Conservation (phyloP, 2,797 vertebrate species). For the Melanotaenia pygmaea region DNA sequence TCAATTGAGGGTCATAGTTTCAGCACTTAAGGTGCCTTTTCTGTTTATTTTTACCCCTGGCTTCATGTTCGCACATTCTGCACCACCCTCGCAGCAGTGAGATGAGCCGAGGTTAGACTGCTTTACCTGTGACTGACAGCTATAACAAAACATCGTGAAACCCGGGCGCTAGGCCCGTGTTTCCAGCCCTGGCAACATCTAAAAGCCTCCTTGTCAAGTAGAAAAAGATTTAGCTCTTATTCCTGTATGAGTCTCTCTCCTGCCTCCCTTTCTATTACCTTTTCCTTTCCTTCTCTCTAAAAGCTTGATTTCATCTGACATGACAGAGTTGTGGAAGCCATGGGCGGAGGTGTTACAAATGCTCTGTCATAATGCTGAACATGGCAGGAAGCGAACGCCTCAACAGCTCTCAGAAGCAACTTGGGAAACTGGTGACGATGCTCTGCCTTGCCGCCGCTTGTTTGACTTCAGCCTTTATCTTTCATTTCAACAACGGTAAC, state of each 20-base stretch:
- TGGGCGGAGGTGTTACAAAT: slow-evolving; percentile 69
- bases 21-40: slow-evolving; percentile 2
- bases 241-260: slow-evolving; percentile 24
- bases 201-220: slow-evolving; percentile 36
- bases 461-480: slow-evolving; percentile 73
- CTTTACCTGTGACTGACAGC: slow-evolving; percentile 50
- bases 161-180: slow-evolving; percentile 26
- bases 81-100: slow-evolving; percentile 8
- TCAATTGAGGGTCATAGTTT: slow-evolving; percentile 18
- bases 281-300: slow-evolving; percentile 37
- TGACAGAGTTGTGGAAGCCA: slow-evolving; percentile 67
- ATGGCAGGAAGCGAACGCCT: slow-evolving; percentile 51
- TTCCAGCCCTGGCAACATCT: slow-evolving; percentile 44
- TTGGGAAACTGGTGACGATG: slow-evolving; percentile 44
- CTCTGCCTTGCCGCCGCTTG: slow-evolving; percentile 52
- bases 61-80: slow-evolving; percentile 31
- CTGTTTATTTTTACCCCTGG: slow-evolving; percentile 20
- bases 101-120: not conserved
- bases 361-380: slow-evolving; percentile 65
- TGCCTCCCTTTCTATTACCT: slow-evolving; percentile 18
- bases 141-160: slow-evolving; percentile 42
- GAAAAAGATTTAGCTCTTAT: slow-evolving; percentile 37
- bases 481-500: slow-evolving; percentile 55
- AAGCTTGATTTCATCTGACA: slow-evolving; percentile 72
- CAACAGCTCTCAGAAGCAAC: slow-evolving; percentile 64